A percentile compares a stretch with the other conserved stretches of the same genome.
Evolutionary conservation across 37 sponge, comb jelly and placozoan genomes (phyloP).

Genomic region (Lycopodina hypogea): DNA sequence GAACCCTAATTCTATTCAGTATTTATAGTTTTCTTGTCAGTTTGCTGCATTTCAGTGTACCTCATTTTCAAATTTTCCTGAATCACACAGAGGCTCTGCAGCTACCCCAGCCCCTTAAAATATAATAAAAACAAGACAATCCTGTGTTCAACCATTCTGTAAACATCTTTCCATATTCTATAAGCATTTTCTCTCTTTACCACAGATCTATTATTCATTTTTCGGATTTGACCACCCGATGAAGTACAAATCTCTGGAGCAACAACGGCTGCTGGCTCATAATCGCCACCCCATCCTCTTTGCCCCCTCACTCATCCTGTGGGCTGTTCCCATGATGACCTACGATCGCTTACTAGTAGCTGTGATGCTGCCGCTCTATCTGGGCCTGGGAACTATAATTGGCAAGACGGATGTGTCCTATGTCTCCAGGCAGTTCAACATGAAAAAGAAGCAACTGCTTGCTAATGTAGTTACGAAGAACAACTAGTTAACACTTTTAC

Average conservation of each 20-base stretch:
- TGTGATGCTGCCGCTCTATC: slow-evolving; percentile 64
- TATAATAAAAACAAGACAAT: too few relatives aligned
- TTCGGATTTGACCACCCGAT: slow-evolving; percentile 46
- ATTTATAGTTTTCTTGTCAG: too few relatives aligned
- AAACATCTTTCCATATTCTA: too few relatives aligned
- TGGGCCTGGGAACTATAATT: slow-evolving; percentile 46
- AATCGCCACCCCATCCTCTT: slow-evolving; percentile 67
- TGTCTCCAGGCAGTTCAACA: slow-evolving; percentile 29
- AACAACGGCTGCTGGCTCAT: slow-evolving; percentile 47
- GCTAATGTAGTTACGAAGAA: background rate
- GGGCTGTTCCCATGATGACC: slow-evolving; percentile 69
- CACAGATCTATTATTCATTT: slow-evolving; percentile 56
- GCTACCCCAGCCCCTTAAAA: too few relatives aligned
- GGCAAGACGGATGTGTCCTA: slow-evolving; percentile 39
- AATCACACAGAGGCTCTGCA: too few relatives aligned
- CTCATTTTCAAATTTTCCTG: too few relatives aligned
- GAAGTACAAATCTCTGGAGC: slow-evolving; percentile 44
- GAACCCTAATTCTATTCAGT: too few relatives aligned
- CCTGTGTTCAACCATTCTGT: too few relatives aligned
- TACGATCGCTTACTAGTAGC: slow-evolving; percentile 65
- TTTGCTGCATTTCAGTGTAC: too few relatives aligned
- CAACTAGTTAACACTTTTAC: background rate
- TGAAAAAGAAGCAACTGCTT: slow-evolving; percentile 38
- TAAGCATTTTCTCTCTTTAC: background rate
- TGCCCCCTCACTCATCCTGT: slow-evolving; percentile 42